Evolutionary conservation across 2,888 invertebrate genomes (phyloP).

Genomic region (Epistrophella euchroma): DNA sequence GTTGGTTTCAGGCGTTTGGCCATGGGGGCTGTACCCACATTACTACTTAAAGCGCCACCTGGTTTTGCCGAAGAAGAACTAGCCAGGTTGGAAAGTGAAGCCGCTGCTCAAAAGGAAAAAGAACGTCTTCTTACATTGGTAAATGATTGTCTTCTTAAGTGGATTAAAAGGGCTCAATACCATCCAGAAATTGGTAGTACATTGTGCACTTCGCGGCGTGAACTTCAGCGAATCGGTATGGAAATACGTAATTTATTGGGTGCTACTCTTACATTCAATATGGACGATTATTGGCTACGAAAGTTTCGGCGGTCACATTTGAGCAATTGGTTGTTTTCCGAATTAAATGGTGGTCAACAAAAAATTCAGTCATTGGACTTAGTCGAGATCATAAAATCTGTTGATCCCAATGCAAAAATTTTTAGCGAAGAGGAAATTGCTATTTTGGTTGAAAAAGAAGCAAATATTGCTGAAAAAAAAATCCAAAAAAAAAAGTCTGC

Average conservation of each 20-base stretch:
- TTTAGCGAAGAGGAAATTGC: constrained; percentile 46
- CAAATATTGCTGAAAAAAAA: neutral
- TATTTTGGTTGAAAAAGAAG: constrained; percentile 34
- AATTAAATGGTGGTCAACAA: neutral
- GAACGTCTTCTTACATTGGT: constrained; percentile 4
- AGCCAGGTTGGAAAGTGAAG: constrained; percentile 81
- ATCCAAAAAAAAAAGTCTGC: neutral
- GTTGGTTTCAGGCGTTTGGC: constrained; percentile 81
- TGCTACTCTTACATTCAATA: constrained; percentile 11
- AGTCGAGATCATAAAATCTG: constrained; percentile 41
- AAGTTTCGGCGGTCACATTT: constrained; percentile 46
- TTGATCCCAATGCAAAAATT: constrained; percentile 34
- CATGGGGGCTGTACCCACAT: constrained; percentile 80
- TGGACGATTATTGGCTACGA: constrained; percentile 61
- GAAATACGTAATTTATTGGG: constrained; percentile 54
- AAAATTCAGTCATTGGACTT: constrained; percentile 14
- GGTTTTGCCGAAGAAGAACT: constrained; percentile 47
- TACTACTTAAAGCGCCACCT: constrained; percentile 78
- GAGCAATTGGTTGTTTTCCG: neutral
- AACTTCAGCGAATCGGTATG: constrained; percentile 30
- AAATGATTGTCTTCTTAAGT: constrained; percentile 38
- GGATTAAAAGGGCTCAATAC: constrained; percentile 38
- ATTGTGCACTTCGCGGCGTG: constrained; percentile 34
- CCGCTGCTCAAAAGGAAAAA: constrained; percentile 24
- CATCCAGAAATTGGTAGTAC: constrained; percentile 8